Conservation (phyloP, 2,113 vertebrate species). For the Campylomormyrus numenius region DNA sequence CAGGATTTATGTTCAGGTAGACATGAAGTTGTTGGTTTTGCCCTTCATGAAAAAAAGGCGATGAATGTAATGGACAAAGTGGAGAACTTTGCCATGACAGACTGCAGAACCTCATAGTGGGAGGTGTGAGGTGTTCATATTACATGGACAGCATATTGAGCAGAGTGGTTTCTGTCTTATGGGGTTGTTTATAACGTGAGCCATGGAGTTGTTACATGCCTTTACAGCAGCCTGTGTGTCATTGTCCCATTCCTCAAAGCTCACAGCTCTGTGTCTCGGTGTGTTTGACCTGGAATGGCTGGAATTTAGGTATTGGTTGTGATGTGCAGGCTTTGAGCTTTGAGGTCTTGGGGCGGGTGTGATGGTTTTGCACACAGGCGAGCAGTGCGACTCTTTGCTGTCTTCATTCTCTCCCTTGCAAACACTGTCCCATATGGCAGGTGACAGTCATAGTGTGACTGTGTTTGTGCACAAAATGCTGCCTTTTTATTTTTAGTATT, state of each 20-base stretch:
- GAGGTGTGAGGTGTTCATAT: background rate
- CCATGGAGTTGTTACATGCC: constrained; percentile 31
- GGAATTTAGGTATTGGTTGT: background rate
- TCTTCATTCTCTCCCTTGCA: background rate
- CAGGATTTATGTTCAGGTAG: background rate
- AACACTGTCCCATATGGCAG: background rate
- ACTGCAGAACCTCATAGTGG: background rate
- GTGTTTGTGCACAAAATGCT: background rate
- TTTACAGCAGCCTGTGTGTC: constrained; percentile 30
- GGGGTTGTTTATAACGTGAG: constrained; percentile 26
- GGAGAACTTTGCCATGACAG: background rate
- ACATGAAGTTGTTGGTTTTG: background rate
- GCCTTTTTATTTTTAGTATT: background rate
- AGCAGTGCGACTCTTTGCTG: background rate
- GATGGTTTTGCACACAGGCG: background rate
- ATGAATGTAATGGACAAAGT: background rate
- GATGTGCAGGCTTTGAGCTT: background rate
- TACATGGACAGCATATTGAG: background rate
- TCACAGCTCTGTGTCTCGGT: constrained; percentile 21
- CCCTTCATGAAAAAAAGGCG: background rate
- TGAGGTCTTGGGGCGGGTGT: background rate
- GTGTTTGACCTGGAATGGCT: constrained; percentile 20
- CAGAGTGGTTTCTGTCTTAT: constrained; percentile 36
- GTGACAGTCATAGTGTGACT: background rate
- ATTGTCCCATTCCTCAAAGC: constrained; percentile 26